phyloP scores from a whole-genome alignment of 2,113 vertebrate genomes.

The Apodemus sylvaticus region DNA sequence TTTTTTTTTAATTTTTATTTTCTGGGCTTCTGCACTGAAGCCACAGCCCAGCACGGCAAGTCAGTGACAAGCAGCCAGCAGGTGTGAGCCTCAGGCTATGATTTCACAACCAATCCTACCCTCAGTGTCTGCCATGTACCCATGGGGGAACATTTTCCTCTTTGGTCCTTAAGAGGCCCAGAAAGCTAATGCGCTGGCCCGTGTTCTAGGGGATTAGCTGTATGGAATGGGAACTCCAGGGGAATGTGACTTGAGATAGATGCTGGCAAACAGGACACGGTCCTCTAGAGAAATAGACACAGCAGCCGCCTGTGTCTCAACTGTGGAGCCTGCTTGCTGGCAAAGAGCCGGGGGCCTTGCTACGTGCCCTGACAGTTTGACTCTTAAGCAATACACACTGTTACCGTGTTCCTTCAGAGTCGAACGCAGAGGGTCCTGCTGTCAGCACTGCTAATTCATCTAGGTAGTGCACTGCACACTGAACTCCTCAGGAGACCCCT shows the following conservation, averaged over 20 bases:
- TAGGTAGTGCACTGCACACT: rapidly evolving
- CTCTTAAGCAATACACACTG: rapidly evolving
- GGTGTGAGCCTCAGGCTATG: neutral
- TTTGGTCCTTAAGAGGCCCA: neutral
- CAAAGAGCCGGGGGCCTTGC: neutral
- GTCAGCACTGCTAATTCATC: rapidly evolving
- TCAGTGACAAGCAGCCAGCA: conserved; percentile 33
- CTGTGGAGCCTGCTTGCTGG: neutral
- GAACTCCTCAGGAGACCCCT: neutral
- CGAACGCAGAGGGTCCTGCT: no score
- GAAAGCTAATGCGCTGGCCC: conserved; percentile 7
- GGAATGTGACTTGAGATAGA: neutral
- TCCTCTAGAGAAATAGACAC: neutral
- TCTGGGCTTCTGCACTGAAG: neutral
- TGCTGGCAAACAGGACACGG: neutral
- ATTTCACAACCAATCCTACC: neutral
- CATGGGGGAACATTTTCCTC: neutral
- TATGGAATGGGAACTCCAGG: neutral
- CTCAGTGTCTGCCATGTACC: neutral
- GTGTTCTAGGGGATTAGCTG: neutral
- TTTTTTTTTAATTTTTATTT: neutral
- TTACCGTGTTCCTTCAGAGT: rapidly evolving
- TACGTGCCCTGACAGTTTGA: rapidly evolving
- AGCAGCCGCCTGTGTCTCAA: neutral
- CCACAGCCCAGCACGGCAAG: neutral